Evolutionary conservation across 2,888 invertebrate species (phyloP), one percentile per base, ranked within the genome.

Genomic region (Lasiommata megera): DNA sequence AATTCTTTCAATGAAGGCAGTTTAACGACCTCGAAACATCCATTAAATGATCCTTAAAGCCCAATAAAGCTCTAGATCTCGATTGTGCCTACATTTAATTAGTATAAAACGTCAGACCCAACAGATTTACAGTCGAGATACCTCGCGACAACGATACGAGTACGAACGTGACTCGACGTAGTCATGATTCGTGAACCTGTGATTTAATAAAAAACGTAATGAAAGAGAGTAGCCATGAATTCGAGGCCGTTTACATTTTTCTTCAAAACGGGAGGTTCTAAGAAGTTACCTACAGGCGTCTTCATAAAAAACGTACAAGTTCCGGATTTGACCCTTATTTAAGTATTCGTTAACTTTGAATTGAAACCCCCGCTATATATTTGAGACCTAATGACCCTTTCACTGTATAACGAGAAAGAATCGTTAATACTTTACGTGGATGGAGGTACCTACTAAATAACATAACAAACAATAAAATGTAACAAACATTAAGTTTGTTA

Each of bases 141-240:
- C 11, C 47, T 52, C 34, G 59, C 55, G 52, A 55, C 55, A 54
- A 44, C 51, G 64, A 61, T 67, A 69, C 66, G 67, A 66, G 64
- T 60, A 59, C 44, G 60, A 60, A 76, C 77, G 75, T 76, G 77
- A 73, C 74, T 67, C 59, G 56, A 62, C 62, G 62, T 61, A 62
- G 64, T 65, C 67, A 67, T 66, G 69, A 67, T 60, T 62, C 59
- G 56, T 59, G 48, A 47, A 62, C 51, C 43, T 52, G 41, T 60
- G 58, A 60, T 58, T 41, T 48, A 44, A 43, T 38, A 46, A 40
- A 56, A 47, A 52, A 56, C 28, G 28, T 41, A 52, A 52, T 6
- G 31, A 52, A 54, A 31, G 11, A 47, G 16, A 16, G 47, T 29
- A 14, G 18, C n/a, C 56, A 23, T 48, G 48, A n/a, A n/a, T 11